Base-by-base conservation (phyloP, 2,888 invertebrate genomes). In the Smittia sp. region DNA sequence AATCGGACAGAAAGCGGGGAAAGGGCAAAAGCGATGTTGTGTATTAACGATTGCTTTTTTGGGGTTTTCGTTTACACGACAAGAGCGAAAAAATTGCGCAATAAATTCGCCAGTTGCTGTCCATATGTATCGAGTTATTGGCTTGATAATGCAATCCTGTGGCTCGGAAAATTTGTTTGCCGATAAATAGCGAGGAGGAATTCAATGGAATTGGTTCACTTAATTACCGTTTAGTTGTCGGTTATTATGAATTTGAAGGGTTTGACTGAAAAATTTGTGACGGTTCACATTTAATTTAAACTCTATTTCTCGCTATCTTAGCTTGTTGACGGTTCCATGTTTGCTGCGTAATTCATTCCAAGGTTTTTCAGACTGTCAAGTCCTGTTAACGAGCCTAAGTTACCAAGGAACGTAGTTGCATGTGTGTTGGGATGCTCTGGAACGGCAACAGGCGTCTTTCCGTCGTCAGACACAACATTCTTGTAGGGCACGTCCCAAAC, bases 401-500 rank as follows among this genome's bases (percentile, higher is more conserved):
- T 38, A 11, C 6, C 11, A 11, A 6, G 41, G 13, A 13, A 67
- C 7, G 41, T 41, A 20, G 67, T 20, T n/a, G 69, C 54, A 18
- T 25, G 15, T 2, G 32, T 18, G 52, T 70, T 46, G 13, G 69
- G 69, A 27, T 54, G 25, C 18, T 25, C 54, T 18, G 69, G 69
- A 54, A 54, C 20, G 3, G 32, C 27, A 6, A 54, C 11, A 15
- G 69, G 69, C n/a, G 69, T 54, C 13, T 70, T 52, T 18, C 54
- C 69, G 20, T 70, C 69, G 4, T 18, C 18, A n/a, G 20, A 24
- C 3, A 70, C 4, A 13, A 70, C 54, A 54, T 70, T 70, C 20
- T 54, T 52, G 52, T 70, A 70, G 1, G 27, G 9, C 1, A 70
- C 69, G 11, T 52, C 52, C 69, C 69, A 70, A 18, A 70, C 6